phyloP scores from a whole-genome alignment of 2,113 vertebrate genomes.

The Calypte anna region DNA sequence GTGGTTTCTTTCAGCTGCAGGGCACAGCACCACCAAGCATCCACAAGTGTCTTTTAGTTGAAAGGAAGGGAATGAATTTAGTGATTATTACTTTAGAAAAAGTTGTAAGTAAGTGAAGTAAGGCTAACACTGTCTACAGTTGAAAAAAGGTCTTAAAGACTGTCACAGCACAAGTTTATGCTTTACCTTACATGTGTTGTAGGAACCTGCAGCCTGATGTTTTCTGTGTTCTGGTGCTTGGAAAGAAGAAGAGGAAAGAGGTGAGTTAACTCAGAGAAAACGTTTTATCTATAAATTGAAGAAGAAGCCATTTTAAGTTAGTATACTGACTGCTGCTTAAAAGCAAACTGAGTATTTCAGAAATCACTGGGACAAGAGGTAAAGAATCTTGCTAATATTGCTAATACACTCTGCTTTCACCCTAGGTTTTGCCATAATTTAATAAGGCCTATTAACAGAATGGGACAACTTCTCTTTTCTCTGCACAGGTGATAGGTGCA shows the following conservation, averaged over 20 bases:
- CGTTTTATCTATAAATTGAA: not conserved
- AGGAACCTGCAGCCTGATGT: slow-evolving; percentile 76
- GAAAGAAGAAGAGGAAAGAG: slow-evolving; percentile 31
- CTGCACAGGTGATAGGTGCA: slow-evolving; percentile 20
- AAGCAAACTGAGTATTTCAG: not conserved
- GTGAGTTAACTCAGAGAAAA: not conserved
- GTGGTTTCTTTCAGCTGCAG: not conserved
- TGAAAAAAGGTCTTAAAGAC: not conserved
- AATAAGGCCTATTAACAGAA: not conserved
- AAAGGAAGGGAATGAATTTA: not conserved
- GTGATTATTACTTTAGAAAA: not conserved
- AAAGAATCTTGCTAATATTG: not conserved
- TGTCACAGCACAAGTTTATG: not conserved
- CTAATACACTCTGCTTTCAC: not conserved
- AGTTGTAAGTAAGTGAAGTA: not conserved
- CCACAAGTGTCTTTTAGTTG: not conserved
- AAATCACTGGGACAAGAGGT: not conserved
- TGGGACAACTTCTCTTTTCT: not conserved
- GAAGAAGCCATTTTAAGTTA: not conserved
- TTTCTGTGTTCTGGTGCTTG: slow-evolving; percentile 76
- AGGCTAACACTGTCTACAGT: not conserved
- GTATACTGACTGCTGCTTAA: not conserved
- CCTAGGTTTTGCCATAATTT: not conserved
- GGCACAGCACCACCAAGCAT: not conserved
- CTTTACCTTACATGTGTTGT: slow-evolving; percentile 78